A percentile compares a stretch with the other conserved stretches of the same genome.
phyloP scores from a whole-genome alignment of 1,140 invertebrate species.

The Sinonovacula constricta region DNA sequence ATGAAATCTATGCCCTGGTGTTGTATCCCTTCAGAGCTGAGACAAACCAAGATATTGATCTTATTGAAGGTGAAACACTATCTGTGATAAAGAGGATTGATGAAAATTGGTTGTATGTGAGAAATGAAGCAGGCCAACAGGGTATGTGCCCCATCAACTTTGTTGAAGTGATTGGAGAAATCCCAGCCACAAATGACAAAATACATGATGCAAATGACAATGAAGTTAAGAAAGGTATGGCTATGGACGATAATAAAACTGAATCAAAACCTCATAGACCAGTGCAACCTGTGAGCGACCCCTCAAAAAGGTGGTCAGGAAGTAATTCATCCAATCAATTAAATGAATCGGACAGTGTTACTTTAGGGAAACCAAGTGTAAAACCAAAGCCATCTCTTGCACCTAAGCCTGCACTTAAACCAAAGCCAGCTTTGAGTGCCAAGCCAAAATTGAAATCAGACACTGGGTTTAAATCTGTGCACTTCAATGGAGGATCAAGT shows the following conservation, averaged over 20 bases:
- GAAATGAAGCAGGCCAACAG: conserved; percentile 79
- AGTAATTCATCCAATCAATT: conserved; percentile 1
- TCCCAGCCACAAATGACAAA: conserved; percentile 39
- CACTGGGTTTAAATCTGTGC: conserved; percentile 28
- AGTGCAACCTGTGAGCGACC: not conserved
- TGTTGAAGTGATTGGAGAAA: conserved; percentile 81
- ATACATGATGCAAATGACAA: conserved; percentile 31
- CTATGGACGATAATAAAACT: too few relatives aligned
- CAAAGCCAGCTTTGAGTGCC: conserved; percentile 55
- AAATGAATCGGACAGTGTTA: conserved; percentile 1
- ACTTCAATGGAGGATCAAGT: conserved; percentile 55
- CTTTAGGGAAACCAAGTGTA: conserved; percentile 52
- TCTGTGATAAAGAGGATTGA: conserved; percentile 81
- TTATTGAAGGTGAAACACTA: conserved; percentile 81
- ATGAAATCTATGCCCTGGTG: conserved; percentile 75
- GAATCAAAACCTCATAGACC: too few relatives aligned
- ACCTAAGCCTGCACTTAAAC: conserved; percentile 66
- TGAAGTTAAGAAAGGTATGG: conserved; percentile 34
- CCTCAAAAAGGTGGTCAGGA: not conserved
- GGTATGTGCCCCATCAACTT: conserved; percentile 84
- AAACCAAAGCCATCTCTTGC: conserved; percentile 68
- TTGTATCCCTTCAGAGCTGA: conserved; percentile 81
- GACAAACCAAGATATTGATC: conserved; percentile 80
- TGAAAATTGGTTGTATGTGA: conserved; percentile 83
- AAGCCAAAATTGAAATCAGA: conserved; percentile 48